Evolutionary conservation across 1,140 invertebrate species (phyloP), one percentile per base, ranked within the genome.

Genomic region (Tetramorium alpestre): DNA sequence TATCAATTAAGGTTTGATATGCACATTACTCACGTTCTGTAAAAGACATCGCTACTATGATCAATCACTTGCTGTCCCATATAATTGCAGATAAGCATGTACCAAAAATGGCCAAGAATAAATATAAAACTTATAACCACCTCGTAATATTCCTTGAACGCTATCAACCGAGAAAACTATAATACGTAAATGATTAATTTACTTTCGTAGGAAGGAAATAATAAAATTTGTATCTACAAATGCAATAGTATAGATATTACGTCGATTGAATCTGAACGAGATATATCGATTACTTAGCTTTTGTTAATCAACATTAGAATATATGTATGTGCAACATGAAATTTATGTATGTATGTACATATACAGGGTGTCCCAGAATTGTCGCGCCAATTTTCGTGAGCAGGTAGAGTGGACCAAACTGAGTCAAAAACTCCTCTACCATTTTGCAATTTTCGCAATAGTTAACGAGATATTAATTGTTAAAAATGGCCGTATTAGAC

Each of bases 41-140:
- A 8, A 77, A 85, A 85, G 1, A 85, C 10, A 56, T 76, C 16
- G n/a, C 58, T 38, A 58, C 82, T 85, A 22, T 77, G 72, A 67
- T 77, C 49, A 16, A 85, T 85, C 11, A 85, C 1, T 33, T 77
- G 7, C 7, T 85, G 47, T 33, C 47, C 33, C 44, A 78, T 2
- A 33, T 77, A 85, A 8, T 77, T 85, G 11, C 8, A 25, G 16
- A 77, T 64, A 41, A 85, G 33, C n/a, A 77, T 60, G 6, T 85
- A 28, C 44, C 70, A 51, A 64, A 85, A 77, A 11, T 65, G 73
- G 7, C 47, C 47, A n/a, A 22, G 0, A 8, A 77, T 28, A 3
- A 85, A 18, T 1, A 77, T 1, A 38, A 51, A 41, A n/a, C 13
- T 77, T 11, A 65, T 0, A 0, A 78, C 28, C 13, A 51, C 25